Base-by-base conservation (phyloP, 2,888 invertebrate genomes). In the Chrysotoxum bicinctum region DNA sequence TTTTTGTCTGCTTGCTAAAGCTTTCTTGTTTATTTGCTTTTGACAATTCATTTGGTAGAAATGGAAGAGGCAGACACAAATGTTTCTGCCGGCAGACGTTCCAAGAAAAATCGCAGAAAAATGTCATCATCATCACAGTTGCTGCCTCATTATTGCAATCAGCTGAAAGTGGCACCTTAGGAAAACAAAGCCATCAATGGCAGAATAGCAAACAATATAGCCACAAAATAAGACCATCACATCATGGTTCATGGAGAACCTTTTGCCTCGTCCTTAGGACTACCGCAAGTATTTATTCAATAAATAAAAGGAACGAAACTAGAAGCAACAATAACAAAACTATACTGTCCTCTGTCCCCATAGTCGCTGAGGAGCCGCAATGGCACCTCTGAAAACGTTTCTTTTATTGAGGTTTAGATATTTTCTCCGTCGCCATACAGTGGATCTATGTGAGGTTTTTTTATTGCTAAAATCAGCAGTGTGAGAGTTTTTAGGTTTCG, bases 141-240 rank as follows among this genome's bases (percentile, higher is more conserved):
- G 84, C 64, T 75, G 85, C 80, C 85, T 85, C 85, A 85, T 85
- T 85, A 85, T 73, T 85, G 85, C 80, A 85, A 80, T 85, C 85
- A 85, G 81, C 76, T 81, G 68, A 73, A 81, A 81, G 85, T 85
- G 80, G 72, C 80, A 85, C 85, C 85, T 80, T 85, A 76, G 76
- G 68, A 85, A 80, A 85, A 81, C 81, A 80, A 76, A 81, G 72
- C 81, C 73, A 69, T 81, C 80, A 79, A 78, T 54, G 58, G 70
- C 74, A 70, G 62, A 26, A 48, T 21, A 64, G 69, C 45, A 64
- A 14, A 54, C 30, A 64, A 26, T 45, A 62, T 45, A 45, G 9
- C 21, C n/a, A 43, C 32, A 21, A 69, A 23, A 68, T 48, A 32
- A n/a, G 21, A 35, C 32, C 77, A 66, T 64, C 68, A 72, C 30